phyloP scores from a whole-genome alignment of 2,113 vertebrate species.

The Plestiodon gilberti region DNA sequence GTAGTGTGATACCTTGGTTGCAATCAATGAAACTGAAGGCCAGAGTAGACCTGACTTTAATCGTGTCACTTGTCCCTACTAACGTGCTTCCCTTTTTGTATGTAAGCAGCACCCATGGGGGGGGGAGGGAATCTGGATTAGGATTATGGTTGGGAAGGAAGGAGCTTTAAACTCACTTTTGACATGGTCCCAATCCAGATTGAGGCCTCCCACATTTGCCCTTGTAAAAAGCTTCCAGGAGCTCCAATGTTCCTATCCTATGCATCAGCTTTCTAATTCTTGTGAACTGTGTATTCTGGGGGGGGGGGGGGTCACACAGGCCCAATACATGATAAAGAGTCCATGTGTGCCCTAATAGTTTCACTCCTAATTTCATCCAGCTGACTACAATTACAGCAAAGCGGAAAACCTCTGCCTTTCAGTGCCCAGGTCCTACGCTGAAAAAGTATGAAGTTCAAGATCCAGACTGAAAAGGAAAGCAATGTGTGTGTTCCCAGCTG shows the following conservation, averaged over 20 bases:
- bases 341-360: constrained; percentile 44
- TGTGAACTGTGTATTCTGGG: neutral
- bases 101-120: too few species aligned
- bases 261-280: neutral
- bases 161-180: too few species aligned
- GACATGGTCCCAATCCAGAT: too few species aligned
- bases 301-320: neutral
- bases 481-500: constrained; percentile 5
- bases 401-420: constrained; percentile 11
- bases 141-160: too few species aligned
- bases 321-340: constrained; percentile 42
- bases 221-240: too few species aligned
- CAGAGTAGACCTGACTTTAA: neutral
- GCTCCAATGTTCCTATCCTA: neutral
- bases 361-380: constrained; percentile 5
- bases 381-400: constrained; percentile 46
- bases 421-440: neutral
- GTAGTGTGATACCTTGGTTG: neutral
- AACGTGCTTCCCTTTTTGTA: too few species aligned
- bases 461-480: neutral
- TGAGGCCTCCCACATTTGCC: too few species aligned
- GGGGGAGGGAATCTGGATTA: too few species aligned
- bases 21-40: neutral
- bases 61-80: neutral
- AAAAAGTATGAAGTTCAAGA: neutral